Evolutionary conservation across 1,140 invertebrate genomes (phyloP), one percentile per base, ranked within the genome.

Genomic region (Temnothorax longispinosus): DNA sequence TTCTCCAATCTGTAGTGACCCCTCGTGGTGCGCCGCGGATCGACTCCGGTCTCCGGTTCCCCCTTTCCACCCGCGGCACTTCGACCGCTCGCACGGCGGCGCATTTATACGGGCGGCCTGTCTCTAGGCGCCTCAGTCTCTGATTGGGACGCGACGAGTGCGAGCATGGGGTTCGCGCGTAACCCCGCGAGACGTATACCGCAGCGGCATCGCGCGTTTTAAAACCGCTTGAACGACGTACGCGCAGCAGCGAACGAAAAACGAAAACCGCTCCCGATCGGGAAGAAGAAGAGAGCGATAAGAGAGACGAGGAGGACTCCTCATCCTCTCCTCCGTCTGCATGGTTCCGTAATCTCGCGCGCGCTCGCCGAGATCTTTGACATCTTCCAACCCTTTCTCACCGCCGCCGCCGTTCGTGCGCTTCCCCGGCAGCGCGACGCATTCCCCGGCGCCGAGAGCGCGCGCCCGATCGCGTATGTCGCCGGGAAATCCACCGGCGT

Each of bases 91-190:
- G 41, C 88, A 62, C n/a, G 62, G 89, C 78, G 54, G 35, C 10
- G 89, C 93, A 94, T 94, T 94, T 94, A 94, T 93, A 94, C 93
- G 93, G 93, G 92, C 90, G 89, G 89, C 91, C 84, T 90, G 93
- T 91, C 89, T 86, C 91, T 91, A 92, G 93, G 91, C 92, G 91
- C 92, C 92, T 93, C 92, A 94, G 94, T 94, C 93, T 94, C 91
- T 93, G 91, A 84, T 92, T 93, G 93, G 92, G 91, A 92, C 93
- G 93, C 91, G 93, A 88, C 89, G 41, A 89, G 87, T 88, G 92
- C 82, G 88, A 94, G 92, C 67, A 93, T 92, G 94, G 91, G 90
- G 92, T 90, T 76, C 78, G 60, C 88, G 78, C 47, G 80, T 52
- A 90, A 90, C 35, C 86, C 88, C 88, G 47, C 76, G 81, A 89